Conservation (phyloP, 2,113 vertebrate genomes). For the Heteronetta atricapilla region DNA sequence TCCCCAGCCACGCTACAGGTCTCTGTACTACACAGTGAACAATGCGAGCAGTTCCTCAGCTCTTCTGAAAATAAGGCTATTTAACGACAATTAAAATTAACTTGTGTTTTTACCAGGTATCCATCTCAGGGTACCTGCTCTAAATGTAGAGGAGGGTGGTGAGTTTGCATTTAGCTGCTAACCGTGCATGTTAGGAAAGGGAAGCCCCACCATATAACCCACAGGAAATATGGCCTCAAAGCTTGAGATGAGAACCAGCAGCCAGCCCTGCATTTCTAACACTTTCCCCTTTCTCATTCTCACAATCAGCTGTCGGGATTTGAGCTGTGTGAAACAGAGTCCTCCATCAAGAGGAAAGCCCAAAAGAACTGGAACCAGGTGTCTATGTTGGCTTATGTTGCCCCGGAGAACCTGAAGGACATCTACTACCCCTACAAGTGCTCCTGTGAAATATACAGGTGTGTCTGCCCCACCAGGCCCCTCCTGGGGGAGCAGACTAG, state of each 20-base stretch:
- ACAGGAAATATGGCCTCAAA: background rate
- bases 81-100: background rate
- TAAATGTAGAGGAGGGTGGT: background rate
- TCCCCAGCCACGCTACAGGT: background rate
- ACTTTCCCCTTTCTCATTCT: background rate
- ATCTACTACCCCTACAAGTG: constrained; percentile 73
- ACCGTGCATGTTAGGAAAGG: background rate
- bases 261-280: background rate
- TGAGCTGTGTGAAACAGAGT: constrained; percentile 85
- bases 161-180: background rate
- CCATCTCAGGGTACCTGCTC: background rate
- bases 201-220: background rate
- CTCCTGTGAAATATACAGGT: constrained; percentile 91
- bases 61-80: background rate
- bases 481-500: background rate
- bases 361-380: constrained; percentile 9
- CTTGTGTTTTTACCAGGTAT: background rate
- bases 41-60: no score
- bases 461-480: background rate
- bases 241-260: background rate
- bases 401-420: constrained; percentile 78
- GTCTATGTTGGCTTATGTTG: constrained; percentile 68
- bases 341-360: constrained; percentile 76
- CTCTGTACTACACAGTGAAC: background rate
- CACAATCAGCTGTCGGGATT: constrained; percentile 84